Evolutionary conservation across 2,797 vertebrate genomes (phyloP).

Genomic region (Sciaenops ocellatus): DNA sequence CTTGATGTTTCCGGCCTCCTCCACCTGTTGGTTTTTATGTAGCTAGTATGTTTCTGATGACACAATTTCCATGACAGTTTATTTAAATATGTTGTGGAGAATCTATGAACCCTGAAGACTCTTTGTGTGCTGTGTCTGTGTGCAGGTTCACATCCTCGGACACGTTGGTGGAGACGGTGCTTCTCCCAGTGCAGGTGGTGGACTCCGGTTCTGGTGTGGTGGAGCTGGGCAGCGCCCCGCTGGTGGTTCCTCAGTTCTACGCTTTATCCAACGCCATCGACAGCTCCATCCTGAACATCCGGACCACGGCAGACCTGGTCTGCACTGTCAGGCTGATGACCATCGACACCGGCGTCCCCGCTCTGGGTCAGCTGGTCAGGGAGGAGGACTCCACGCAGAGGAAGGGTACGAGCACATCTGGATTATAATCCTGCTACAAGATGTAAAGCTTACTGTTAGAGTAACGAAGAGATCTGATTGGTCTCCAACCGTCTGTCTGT

Average conservation of each 20-base stretch:
- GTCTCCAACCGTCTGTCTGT: not conserved
- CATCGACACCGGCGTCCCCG: slow-evolving; percentile 70
- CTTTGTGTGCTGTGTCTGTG: not conserved
- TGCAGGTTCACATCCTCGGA: slow-evolving; percentile 86
- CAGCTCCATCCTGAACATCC: slow-evolving; percentile 77
- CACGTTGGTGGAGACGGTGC: slow-evolving; percentile 79
- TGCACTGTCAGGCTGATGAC: slow-evolving; percentile 76
- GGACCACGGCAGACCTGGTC: slow-evolving; percentile 22
- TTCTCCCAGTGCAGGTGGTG: slow-evolving; percentile 75
- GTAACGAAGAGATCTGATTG: too few species aligned
- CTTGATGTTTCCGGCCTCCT: too few species aligned
- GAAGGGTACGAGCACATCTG: slow-evolving; percentile 64
- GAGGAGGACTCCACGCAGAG: slow-evolving; percentile 72
- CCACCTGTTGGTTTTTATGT: too few species aligned
- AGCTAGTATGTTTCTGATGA: too few species aligned
- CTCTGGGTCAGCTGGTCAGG: slow-evolving; percentile 77
- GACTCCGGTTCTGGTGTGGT: slow-evolving; percentile 69
- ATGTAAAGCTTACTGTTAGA: too few species aligned
- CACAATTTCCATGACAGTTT: too few species aligned
- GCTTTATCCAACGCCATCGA: slow-evolving; percentile 81
- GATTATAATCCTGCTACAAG: not conserved
- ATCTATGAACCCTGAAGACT: not conserved
- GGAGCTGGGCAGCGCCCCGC: slow-evolving; percentile 71
- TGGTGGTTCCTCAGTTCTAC: slow-evolving; percentile 85
- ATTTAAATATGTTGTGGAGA: not conserved